Percentiles rank a stretch among this genome's conserved stretches.
phyloP scores from a whole-genome alignment of 2,888 invertebrate genomes.

The Ophonus ardosiacus region DNA sequence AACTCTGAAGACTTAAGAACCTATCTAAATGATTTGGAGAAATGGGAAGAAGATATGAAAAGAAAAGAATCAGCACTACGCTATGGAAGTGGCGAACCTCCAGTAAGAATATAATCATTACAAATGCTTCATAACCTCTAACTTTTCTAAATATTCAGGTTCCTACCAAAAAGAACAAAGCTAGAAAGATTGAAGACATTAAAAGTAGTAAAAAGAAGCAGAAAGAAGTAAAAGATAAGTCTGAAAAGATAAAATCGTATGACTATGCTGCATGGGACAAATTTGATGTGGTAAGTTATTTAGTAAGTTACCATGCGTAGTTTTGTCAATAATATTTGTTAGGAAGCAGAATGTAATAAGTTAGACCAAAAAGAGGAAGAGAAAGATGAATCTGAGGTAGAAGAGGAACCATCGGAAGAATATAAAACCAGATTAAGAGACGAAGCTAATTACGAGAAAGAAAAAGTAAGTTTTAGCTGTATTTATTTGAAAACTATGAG shows the following conservation, averaged over 20 bases:
- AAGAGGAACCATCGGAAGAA: constrained; percentile 76
- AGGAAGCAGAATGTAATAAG: constrained; percentile 82
- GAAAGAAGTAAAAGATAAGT: constrained; percentile 17
- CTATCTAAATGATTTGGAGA: constrained; percentile 84
- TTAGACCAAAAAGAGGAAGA: constrained; percentile 79
- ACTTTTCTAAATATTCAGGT: constrained; percentile 26
- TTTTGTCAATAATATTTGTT: constrained; percentile 48
- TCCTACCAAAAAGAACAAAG: constrained; percentile 57
- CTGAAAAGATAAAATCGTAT: constrained; percentile 77
- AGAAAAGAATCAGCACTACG: constrained; percentile 81
- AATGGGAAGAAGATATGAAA: constrained; percentile 86
- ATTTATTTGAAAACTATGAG: too few relatives aligned
- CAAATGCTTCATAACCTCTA: constrained; percentile 8
- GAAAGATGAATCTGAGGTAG: constrained; percentile 70
- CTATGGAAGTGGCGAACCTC: constrained; percentile 9
- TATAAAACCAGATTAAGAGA: constrained; percentile 78
- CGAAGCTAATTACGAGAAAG: constrained; percentile 84
- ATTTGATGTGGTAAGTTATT: constrained; percentile 82
- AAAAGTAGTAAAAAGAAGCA: constrained; percentile 61
- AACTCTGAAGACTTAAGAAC: constrained; percentile 84
- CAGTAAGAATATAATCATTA: background rate
- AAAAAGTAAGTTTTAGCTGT: constrained; percentile 77
- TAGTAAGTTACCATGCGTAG: constrained; percentile 69
- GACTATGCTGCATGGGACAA: constrained; percentile 88
- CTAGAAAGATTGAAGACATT: constrained; percentile 61